A percentile compares a stretch with the other conserved stretches of the same genome.
Evolutionary conservation across 2,797 vertebrate genomes (phyloP).

Genomic region (Enteromius treurensis): DNA sequence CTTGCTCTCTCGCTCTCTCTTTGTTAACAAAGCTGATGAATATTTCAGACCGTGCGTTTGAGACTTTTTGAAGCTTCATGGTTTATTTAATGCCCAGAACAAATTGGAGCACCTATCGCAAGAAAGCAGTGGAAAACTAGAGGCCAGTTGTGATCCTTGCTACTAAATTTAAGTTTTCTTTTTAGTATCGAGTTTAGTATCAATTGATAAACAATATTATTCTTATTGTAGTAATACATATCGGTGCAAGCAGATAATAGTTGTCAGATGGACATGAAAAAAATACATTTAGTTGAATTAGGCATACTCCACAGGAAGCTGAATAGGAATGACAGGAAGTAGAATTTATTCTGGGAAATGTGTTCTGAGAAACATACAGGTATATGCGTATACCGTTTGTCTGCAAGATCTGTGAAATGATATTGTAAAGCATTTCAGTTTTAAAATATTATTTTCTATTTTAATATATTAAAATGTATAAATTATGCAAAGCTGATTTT

Average conservation of each 20-base stretch:
- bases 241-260: not conserved
- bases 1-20: constrained; percentile 20
- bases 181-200: not conserved
- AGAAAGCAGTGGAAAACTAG: not conserved
- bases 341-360: not conserved
- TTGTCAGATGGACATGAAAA: not conserved
- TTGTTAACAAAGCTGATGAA: constrained; percentile 73
- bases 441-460: not conserved
- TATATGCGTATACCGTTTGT: not conserved
- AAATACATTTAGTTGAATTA: not conserved
- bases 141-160: not conserved
- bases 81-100: constrained; percentile 76
- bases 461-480: not conserved
- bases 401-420: not conserved
- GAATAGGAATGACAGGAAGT: not conserved
- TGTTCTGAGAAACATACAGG: not conserved
- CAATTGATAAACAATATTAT: not conserved
- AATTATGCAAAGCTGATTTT: not conserved
- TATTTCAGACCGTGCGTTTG: constrained; percentile 70
- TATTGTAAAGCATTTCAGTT: not conserved
- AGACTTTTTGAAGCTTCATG: constrained; percentile 68
- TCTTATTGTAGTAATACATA: not conserved
- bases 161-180: not conserved
- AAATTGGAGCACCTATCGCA: constrained; percentile 56
- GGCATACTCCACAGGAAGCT: not conserved